Base-by-base conservation (phyloP, 2,797 vertebrate species). In the Tenualosa ilisha region DNA sequence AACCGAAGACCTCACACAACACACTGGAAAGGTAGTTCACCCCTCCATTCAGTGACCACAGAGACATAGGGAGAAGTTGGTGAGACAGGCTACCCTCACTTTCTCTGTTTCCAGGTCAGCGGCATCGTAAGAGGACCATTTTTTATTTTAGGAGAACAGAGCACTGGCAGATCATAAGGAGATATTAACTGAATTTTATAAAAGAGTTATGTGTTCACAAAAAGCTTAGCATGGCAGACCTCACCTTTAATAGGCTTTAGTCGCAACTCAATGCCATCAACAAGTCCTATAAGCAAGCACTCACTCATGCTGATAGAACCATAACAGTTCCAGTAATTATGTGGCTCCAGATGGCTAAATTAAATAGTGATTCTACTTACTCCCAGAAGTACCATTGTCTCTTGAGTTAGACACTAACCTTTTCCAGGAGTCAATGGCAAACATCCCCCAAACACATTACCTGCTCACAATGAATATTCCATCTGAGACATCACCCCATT, bases 291-390 rank as follows among this genome's bases (percentile, higher is more conserved):
- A 72, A 75, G 68, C 68, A 75, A 37, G 68, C 15, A 75, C 40
- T 75, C 68, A 43, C 68, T 75, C 68, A 75, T 43, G 31, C 31
- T 40, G 68, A 75, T 75, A 40, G 83, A 37, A 49, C 54, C 82
- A 61, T 88, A 86, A 91, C 88, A 88, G 89, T 87, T 87, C 85
- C 50, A 68, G 81, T 89, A 84, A 88, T 88, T 88, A 87, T 89
- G 87, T 53, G 46, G 85, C 84, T 88, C 86, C 89, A 91, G 89
- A 87, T 87, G 88, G 86, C 83, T 88, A 24, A 83, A 84, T 63
- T 61, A 87, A 87, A 82, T 85, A 85, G 85, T 85, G 75, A 85
- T 56, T 53, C 75, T 87, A 88, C 87, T 88, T 85, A 68, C 88
- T 88, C 81, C 84, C 85, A 86, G 79, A 85, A 88, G 81, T 82